A percentile compares a stretch with the other conserved stretches of the same genome.
phyloP scores from a whole-genome alignment of 2,888 invertebrate genomes.

The Aleiodes alternator region DNA sequence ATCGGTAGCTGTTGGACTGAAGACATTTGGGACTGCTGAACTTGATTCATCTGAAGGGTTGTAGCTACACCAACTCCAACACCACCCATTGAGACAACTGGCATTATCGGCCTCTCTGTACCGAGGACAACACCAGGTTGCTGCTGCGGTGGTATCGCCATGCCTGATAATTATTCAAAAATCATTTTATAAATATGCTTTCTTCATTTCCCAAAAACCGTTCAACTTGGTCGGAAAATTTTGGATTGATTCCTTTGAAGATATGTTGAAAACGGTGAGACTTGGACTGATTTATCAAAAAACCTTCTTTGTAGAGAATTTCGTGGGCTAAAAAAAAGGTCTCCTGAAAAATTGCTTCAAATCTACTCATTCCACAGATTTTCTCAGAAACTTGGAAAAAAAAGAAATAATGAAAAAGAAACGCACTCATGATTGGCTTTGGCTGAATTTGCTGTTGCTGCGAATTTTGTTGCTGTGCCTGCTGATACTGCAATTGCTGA shows the following conservation, averaged over 20 bases:
- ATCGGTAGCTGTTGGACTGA: constrained; percentile 63
- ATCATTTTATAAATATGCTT: no score
- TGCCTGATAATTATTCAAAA: constrained; percentile 71
- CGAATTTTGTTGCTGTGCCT: constrained; percentile 64
- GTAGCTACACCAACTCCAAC: constrained; percentile 70
- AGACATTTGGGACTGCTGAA: constrained; percentile 65
- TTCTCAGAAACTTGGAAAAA: neutral
- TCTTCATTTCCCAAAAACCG: no score
- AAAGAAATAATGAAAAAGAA: neutral
- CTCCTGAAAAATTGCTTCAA: no score
- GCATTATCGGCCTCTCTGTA: constrained; percentile 79
- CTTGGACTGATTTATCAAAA: no score
- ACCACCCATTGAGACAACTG: constrained; percentile 80
- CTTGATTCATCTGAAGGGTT: constrained; percentile 69
- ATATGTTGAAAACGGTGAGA: no score
- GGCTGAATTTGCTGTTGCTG: constrained; percentile 76
- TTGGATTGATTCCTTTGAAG: no score
- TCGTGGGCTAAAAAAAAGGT: neutral
- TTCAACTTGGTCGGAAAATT: no score
- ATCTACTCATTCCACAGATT: no score
- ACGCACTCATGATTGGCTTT: constrained; percentile 78
- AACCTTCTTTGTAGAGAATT: neutral
- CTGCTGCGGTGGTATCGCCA: constrained; percentile 77
- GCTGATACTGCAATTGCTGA: constrained; percentile 62
- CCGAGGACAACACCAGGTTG: constrained; percentile 69